Base-by-base conservation (phyloP, 64 coral and sea anemone species). In the Catalaphyllia jardinei region DNA sequence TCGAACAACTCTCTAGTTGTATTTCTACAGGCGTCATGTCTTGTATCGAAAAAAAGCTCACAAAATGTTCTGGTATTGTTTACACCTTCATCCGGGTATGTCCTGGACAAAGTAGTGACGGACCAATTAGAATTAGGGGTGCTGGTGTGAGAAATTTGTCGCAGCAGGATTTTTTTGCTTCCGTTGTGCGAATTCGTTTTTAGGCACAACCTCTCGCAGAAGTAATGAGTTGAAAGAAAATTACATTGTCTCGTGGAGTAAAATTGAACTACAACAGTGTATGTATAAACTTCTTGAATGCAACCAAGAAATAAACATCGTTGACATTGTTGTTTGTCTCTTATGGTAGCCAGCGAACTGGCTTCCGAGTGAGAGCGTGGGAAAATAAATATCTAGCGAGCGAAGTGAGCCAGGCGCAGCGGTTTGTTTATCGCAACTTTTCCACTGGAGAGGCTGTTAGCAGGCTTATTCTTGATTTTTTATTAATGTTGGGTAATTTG, bases 241-340 rank as follows among this genome's bases (percentile, higher is more conserved):
- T 25, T 30, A 73, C 71, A 25, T 25, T 28, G 71, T 73, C 14
- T 75, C 35, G 35, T 75, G 35, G 38, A 39, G 30, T 75, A 27
- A 75, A 75, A 75, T 75, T 73, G 71, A 69, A 71, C 67, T 71
- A 62, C 20, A 73, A 71, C 67, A 72, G n/a, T 72, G 69, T 72
- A 72, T 72, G 69, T 72, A 72, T 72, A 72, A 72, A 28, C 69
- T 72, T 72, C 69, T 72, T 72, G 69, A 72, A 72, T 72, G 69
- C 69, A 72, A 72, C 69, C 69, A 29, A 72, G 69, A 72, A 72
- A 72, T 72, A 72, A 72, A 72, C 69, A 72, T 72, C 24, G 69
- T 72, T 72, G 69, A 72, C 69, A 72, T 72, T 25, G 69, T 72
- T 72, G 24, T 72, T 72, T 72, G 69, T 72, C 69, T 22, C 69